A percentile compares a stretch with the other conserved stretches of the same genome.
Conservation (phyloP, 2,113 vertebrate species). For the Alligator sinensis region DNA sequence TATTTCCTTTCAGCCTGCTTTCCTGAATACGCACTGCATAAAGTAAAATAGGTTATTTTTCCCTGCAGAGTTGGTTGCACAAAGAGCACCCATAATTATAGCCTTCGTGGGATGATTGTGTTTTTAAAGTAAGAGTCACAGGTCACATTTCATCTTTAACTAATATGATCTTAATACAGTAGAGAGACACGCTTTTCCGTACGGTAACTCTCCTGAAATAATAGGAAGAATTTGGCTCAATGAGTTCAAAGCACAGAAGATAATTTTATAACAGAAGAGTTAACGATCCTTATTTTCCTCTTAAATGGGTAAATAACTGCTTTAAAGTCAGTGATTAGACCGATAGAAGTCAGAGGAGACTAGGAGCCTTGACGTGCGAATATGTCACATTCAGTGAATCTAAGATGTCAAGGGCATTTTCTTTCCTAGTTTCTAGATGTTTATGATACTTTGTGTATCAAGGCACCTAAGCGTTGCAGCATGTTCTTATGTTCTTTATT, state of each 20-base stretch:
- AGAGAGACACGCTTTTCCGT: constrained; percentile 20
- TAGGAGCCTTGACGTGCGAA: neutral
- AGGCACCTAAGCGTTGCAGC: neutral
- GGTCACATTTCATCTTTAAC: constrained; percentile 13
- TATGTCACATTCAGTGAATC: neutral
- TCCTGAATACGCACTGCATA: neutral
- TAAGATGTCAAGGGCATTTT: accelerated
- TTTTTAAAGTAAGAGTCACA: constrained; percentile 8
- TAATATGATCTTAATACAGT: constrained; percentile 29
- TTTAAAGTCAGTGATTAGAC: neutral
- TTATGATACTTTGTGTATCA: accelerated
- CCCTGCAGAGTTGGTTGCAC: neutral
- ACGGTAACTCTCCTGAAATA: neutral
- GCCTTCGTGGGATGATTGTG: neutral
- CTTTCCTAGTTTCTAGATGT: neutral
- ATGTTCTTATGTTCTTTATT: neutral
- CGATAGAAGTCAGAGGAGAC: neutral
- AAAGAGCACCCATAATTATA: neutral
- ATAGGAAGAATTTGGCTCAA: constrained; percentile 32
- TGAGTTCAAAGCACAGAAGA: constrained; percentile 2
- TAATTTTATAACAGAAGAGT: neutral
- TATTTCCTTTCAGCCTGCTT: constrained; percentile 22
- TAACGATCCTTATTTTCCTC: neutral
- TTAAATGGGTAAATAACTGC: neutral
- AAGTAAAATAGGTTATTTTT: neutral